A percentile compares a stretch with the other conserved stretches of the same genome.
Conservation (phyloP, 2,888 invertebrate genomes). For the Nudaria mundana region DNA sequence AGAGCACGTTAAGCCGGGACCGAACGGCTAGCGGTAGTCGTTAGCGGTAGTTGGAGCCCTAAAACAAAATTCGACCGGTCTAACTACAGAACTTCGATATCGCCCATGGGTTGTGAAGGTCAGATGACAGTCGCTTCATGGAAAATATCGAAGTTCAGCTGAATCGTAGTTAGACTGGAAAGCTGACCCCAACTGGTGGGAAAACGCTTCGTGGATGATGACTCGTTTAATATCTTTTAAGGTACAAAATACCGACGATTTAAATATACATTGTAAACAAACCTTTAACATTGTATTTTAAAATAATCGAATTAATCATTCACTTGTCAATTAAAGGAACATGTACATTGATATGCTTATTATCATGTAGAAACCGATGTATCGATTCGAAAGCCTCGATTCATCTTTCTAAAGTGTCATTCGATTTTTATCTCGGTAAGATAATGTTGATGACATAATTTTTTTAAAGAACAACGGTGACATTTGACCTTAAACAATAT, state of each 20-base stretch:
- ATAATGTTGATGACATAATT: slow-evolving; percentile 54
- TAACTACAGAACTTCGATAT: no score
- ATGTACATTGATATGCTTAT: slow-evolving; percentile 59
- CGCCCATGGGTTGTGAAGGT: no score
- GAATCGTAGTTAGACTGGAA: no score
- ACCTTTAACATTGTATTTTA: slow-evolving; percentile 8
- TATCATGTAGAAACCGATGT: slow-evolving; percentile 52
- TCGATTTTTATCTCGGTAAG: slow-evolving; percentile 53
- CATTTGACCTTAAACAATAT: slow-evolving; percentile 28
- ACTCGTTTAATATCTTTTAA: no score
- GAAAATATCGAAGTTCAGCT: no score
- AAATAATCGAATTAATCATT: slow-evolving; percentile 36
- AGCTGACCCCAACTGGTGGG: neutral
- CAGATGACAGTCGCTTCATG: no score
- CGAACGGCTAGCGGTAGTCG: no score
- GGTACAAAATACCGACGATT: no score
- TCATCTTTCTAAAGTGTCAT: slow-evolving; percentile 63
- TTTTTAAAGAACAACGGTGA: slow-evolving; percentile 43
- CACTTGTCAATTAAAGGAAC: slow-evolving; percentile 55
- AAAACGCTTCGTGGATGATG: neutral
- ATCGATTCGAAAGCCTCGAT: slow-evolving; percentile 49
- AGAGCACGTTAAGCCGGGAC: no score
- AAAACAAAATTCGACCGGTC: no score
- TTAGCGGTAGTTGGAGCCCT: no score
- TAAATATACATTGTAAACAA: neutral